Base-by-base conservation (phyloP, 2,888 invertebrate species). In the Rhagonycha fulva region DNA sequence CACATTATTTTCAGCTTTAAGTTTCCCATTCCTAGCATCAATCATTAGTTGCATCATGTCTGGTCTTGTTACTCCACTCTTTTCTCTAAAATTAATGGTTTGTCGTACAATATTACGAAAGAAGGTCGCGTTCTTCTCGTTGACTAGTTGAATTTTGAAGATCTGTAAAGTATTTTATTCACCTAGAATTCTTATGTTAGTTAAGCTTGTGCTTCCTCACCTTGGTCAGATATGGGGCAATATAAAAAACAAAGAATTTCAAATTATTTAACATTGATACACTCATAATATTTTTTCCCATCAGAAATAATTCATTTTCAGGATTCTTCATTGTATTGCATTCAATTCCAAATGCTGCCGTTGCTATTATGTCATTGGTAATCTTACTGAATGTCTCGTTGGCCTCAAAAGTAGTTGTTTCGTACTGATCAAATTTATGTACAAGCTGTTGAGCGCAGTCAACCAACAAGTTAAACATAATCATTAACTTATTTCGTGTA, bases 281-380 rank as follows among this genome's bases (percentile, higher is more conserved):
- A n/a, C 11, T 10, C n/a, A 63, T 12, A n/a, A 24, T 24, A 4
- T 63, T 12, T 2, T 63, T 14, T n/a, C 14, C 63, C 9, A n/a
- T 23, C 10, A 4, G 9, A n/a, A 12, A 63, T 0, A 63, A 10
- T 63, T 63, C 63, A 9, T 90, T 90, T 1, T 89, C 81, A 5
- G 83, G 84, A 0, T 90, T 87, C 1, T 83, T 81, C 14, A 88
- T 86, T 0, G 91, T 90, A 77, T 91, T 87, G 0, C 90, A 87
- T 76, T 89, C 87, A 2, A 89, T 79, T 0, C 89, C 89, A 72
- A 88, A 89, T 2, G 88, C 89, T 66, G 88, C 86, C 0, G 88
- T 85, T 0, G 88, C 89, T 70, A 89, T 89, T 4, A 89, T 87
- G 79, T 89, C 89, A 69, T 87, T 89, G 2, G 88, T 84, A 74